A percentile compares a stretch with the other conserved stretches of the same genome.
Evolutionary conservation across 1,140 invertebrate species (phyloP).

Genomic region (Lepidostoma basale): DNA sequence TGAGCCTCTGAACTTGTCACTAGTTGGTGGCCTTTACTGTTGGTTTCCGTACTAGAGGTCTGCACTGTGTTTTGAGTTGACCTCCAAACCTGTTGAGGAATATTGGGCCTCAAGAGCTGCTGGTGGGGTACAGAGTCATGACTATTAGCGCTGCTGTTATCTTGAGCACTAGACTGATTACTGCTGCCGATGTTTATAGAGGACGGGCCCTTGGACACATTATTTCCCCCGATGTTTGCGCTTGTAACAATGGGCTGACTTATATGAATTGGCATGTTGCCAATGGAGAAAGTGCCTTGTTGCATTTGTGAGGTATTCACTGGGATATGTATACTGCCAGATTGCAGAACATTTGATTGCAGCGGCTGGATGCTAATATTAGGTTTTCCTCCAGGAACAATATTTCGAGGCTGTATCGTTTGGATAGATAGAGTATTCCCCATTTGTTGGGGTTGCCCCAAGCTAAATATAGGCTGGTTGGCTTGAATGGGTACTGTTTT

Average conservation of each 20-base stretch:
- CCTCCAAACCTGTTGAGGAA: slow-evolving; percentile 36
- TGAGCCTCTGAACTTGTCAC: slow-evolving; percentile 37
- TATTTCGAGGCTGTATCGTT: slow-evolving; percentile 37
- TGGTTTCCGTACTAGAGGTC: slow-evolving; percentile 31
- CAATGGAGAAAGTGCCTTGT: slow-evolving; percentile 31
- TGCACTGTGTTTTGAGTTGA: slow-evolving; percentile 35
- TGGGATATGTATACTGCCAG: slow-evolving; percentile 33
- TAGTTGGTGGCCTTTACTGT: slow-evolving; percentile 29
- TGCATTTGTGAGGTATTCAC: slow-evolving; percentile 31
- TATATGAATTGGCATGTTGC: slow-evolving; percentile 33
- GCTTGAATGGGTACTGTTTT: slow-evolving; percentile 38
- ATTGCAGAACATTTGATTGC: slow-evolving; percentile 32
- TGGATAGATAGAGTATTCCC: slow-evolving; percentile 39
- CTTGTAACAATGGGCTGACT: slow-evolving; percentile 38
- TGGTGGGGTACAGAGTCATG: slow-evolving; percentile 10
- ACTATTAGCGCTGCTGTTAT: slow-evolving; percentile 5
- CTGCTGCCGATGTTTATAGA: not conserved
- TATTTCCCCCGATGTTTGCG: slow-evolving; percentile 18
- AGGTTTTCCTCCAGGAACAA: slow-evolving; percentile 33
- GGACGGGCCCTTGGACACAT: slow-evolving; percentile 16
- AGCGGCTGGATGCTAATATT: slow-evolving; percentile 40
- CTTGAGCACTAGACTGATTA: slow-evolving; percentile 13
- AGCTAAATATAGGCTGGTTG: slow-evolving; percentile 42
- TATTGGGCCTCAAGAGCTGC: slow-evolving; percentile 21
- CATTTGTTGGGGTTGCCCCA: slow-evolving; percentile 33